A percentile compares a stretch with the other conserved stretches of the same genome.
phyloP scores from a whole-genome alignment of 2,113 vertebrate species.

The Crotalus helleri region DNA sequence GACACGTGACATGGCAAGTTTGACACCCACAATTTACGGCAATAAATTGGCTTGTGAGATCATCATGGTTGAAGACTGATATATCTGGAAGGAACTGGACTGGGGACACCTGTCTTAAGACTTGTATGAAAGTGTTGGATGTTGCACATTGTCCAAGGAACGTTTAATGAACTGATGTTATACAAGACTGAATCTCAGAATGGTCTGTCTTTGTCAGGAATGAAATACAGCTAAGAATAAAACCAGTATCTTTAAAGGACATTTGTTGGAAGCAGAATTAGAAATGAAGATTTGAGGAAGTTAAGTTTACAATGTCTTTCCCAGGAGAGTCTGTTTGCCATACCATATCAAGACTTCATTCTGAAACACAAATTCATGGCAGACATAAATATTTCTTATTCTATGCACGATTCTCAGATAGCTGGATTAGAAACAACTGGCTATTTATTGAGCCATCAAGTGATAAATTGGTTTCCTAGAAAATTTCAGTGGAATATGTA shows the following conservation, averaged over 20 bases:
- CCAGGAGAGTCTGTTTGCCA: not conserved
- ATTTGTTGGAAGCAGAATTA: not conserved
- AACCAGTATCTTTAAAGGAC: no score
- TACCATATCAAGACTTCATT: not conserved
- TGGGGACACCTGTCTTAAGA: not conserved
- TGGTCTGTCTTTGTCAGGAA: not conserved
- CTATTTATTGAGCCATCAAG: not conserved
- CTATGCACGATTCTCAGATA: not conserved
- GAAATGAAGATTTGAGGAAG: not conserved
- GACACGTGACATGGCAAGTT: no score
- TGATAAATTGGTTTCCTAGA: not conserved
- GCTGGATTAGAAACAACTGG: not conserved
- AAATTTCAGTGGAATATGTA: conserved; percentile 5
- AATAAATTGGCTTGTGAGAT: not conserved
- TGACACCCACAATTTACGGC: no score
- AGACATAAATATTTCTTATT: not conserved
- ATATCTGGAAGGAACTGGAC: not conserved
- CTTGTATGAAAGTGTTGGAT: not conserved
- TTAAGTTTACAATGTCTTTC: not conserved
- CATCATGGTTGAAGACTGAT: not conserved
- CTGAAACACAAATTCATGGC: not conserved
- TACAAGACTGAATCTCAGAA: not conserved
- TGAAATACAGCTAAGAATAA: not conserved
- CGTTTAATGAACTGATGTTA: not conserved
- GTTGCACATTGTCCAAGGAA: not conserved